A percentile compares a stretch with the other conserved stretches of the same genome.
phyloP scores from a whole-genome alignment of 2,888 invertebrate genomes.

The Sphaerophoria taeniata region DNA sequence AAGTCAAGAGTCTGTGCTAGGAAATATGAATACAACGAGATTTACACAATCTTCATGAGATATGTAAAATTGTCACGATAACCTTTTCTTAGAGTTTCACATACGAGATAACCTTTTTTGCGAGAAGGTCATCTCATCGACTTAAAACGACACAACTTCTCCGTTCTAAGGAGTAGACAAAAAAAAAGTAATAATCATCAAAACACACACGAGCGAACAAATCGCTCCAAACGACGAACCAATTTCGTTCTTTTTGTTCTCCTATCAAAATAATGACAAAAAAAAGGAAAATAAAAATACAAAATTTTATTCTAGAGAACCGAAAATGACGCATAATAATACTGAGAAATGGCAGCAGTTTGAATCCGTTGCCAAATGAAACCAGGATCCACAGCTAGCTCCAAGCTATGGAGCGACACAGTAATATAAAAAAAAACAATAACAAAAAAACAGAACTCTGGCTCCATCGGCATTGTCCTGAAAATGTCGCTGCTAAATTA shows the following conservation, averaged over 20 bases:
- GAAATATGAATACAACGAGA: not conserved
- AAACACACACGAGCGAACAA: slow-evolving; percentile 24
- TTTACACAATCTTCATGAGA: not conserved
- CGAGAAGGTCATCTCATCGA: not conserved
- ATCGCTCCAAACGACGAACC: slow-evolving; percentile 50
- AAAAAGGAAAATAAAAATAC: not conserved
- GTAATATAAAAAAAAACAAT: no score
- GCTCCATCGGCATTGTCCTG: no score
- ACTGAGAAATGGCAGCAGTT: no score
- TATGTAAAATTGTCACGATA: not conserved
- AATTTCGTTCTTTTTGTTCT: no score
- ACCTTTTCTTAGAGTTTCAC: not conserved
- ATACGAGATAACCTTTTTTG: not conserved
- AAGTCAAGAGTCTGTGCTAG: not conserved
- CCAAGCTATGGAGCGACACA: no score
- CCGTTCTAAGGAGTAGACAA: not conserved
- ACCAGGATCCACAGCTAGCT: no score
- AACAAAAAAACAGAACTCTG: no score
- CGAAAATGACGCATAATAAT: no score
- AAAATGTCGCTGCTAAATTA: no score
- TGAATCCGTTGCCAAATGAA: no score
- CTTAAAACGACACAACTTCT: slow-evolving; percentile 14
- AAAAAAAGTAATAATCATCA: slow-evolving; percentile 38
- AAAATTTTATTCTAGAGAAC: not conserved
- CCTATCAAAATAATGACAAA: slow-evolving; percentile 18